Conservation (phyloP, 2,888 invertebrate species). For the Drosophila yooni region DNA sequence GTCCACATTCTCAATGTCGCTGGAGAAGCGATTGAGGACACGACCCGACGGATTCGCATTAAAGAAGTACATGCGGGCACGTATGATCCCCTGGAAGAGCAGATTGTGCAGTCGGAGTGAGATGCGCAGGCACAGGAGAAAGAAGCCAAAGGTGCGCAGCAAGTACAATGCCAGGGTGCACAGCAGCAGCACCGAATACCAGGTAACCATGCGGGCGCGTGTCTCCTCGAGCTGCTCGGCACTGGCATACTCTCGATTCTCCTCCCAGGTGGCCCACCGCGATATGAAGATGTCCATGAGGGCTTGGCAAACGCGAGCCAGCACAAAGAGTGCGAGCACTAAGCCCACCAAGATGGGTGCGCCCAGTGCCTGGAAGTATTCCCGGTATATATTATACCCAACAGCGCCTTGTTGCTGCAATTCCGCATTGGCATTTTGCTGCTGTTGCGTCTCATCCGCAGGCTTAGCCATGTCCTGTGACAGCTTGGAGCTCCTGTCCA, state of each 20-base stretch:
- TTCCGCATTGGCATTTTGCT: conserved; percentile 82
- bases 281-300: conserved; percentile 91
- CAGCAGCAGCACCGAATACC: conserved; percentile 78
- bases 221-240: conserved; percentile 43
- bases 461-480: conserved; percentile 26
- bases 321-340: conserved; percentile 85
- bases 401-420: conserved; percentile 87
- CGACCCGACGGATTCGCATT: conserved; percentile 89
- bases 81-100: conserved; percentile 91
- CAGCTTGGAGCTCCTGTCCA: conserved; percentile 70
- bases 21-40: conserved; percentile 91
- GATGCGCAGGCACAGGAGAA: conserved; percentile 90
- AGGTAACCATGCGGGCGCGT: conserved; percentile 73
- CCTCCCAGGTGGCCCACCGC: conserved; percentile 84
- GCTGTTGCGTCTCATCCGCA: conserved; percentile 15
- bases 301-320: conserved; percentile 88
- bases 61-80: conserved; percentile 91
- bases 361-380: conserved; percentile 86
- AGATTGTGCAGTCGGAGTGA: conserved; percentile 90
- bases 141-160: conserved; percentile 88
- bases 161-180: conserved; percentile 86
- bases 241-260: conserved; percentile 68
- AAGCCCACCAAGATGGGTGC: conserved; percentile 82
- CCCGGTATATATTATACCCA: conserved; percentile 86
- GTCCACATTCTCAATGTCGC: conserved; percentile 89